These are phyloP conservation scores for Fissipunctia ypsillon DNA, from an alignment of 2,888 invertebrate genomes.

Conservation along the genomic window DNA sequence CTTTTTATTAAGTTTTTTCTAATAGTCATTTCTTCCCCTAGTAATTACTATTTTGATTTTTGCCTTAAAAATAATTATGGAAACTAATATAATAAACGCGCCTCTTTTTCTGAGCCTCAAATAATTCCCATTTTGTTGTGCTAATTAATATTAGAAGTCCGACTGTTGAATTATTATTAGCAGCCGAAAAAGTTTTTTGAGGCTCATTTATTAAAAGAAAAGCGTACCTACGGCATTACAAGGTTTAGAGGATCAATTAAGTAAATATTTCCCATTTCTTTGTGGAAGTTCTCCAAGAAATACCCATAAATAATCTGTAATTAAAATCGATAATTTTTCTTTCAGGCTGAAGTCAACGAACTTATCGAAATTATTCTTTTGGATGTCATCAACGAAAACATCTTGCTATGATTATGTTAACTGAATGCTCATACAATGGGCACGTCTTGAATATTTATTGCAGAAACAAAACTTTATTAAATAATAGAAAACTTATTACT, in stretches of 20 bases:
- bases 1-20: no score
- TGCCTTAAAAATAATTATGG: not conserved
- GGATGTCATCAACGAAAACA: constrained; percentile 47
- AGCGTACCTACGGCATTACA: no score
- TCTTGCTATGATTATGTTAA: constrained; percentile 1
- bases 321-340: constrained; percentile 10
- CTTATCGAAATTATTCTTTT: constrained; percentile 52
- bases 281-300: not conserved
- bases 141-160: not conserved
- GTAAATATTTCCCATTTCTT: no score
- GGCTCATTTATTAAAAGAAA: no score
- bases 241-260: not conserved
- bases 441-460: not conserved
- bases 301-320: not conserved
- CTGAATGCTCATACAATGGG: not conserved
- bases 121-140: not conserved
- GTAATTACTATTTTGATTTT: not conserved
- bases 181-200: no score
- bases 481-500: not conserved
- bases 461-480: constrained; percentile 3
- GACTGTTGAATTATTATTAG: not conserved
- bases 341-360: constrained; percentile 53
- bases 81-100: not conserved
- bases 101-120: not conserved
- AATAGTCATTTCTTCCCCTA: not conserved